These are phyloP conservation scores for Zaprionus lineosus DNA, from an alignment of 2,888 invertebrate species.

Conservation along the genomic window DNA sequence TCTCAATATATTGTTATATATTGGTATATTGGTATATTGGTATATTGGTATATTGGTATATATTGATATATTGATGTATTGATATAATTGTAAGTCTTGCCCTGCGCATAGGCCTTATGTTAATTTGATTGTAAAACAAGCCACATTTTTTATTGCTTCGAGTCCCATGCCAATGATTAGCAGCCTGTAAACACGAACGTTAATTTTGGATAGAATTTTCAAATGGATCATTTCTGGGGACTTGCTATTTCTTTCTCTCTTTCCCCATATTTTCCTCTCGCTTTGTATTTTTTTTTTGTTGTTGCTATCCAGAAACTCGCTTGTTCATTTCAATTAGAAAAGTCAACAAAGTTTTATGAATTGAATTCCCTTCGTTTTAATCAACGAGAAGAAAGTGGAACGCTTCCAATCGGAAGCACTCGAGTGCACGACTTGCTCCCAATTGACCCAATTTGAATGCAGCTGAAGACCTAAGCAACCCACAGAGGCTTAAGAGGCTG, in stretches of 20 bases:
- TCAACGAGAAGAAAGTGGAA: too few species aligned
- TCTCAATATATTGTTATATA: background rate
- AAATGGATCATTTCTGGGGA: background rate
- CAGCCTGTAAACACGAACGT: slow-evolving; percentile 22
- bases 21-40: too few species aligned
- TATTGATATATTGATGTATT: too few species aligned
- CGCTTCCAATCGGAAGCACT: slow-evolving; percentile 25
- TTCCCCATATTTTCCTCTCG: background rate
- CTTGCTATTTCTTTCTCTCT: background rate
- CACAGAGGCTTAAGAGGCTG: slow-evolving; percentile 1
- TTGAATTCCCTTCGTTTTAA: slow-evolving; percentile 16
- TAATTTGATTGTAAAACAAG: slow-evolving; percentile 47
- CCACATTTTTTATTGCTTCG: slow-evolving; percentile 16
- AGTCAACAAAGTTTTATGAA: background rate
- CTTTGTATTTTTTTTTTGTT: background rate
- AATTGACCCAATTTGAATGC: slow-evolving; percentile 68
- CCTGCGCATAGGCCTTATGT: slow-evolving; percentile 17
- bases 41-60: too few species aligned
- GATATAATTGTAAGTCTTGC: too few species aligned
- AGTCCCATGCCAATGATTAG: slow-evolving; percentile 28
- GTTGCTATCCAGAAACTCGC: slow-evolving; percentile 1
- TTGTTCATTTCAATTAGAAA: slow-evolving; percentile 20
- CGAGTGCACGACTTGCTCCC: slow-evolving; percentile 41
- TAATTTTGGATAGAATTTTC: slow-evolving; percentile 11
- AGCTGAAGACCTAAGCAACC: slow-evolving; percentile 41